A percentile compares a stretch with the other conserved stretches of the same genome.
Evolutionary conservation across 2,797 vertebrate species (phyloP).

Genomic region (Salarias fasciatus): DNA sequence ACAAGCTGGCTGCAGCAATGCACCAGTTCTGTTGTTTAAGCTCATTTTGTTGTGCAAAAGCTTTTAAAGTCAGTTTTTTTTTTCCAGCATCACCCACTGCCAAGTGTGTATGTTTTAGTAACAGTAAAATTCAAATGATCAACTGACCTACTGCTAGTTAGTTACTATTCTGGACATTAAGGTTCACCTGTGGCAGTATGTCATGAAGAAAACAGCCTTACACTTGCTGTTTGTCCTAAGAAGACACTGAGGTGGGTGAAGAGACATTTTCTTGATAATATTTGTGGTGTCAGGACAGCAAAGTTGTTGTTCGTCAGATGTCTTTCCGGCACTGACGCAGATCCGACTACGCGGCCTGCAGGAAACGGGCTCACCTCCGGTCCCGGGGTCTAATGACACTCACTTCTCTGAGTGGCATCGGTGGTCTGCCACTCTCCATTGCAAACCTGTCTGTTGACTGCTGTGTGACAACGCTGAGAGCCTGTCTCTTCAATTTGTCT

Average conservation of each 20-base stretch:
- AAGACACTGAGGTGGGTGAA: conserved; percentile 19
- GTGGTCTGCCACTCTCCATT: conserved; percentile 75
- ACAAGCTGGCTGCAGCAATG: background rate
- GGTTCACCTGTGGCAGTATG: too few species aligned
- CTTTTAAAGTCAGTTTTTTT: too few species aligned
- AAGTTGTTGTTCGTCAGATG: conserved; percentile 58
- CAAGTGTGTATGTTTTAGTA: conserved; percentile 7
- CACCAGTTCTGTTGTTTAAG: conserved; percentile 18
- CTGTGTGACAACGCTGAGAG: conserved; percentile 64
- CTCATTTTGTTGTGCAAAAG: conserved; percentile 28
- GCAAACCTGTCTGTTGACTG: conserved; percentile 43
- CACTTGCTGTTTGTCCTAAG: background rate
- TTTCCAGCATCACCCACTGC: background rate
- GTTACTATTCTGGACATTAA: too few species aligned
- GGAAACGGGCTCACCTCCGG: conserved; percentile 64
- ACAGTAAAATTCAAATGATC: background rate
- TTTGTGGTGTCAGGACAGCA: conserved; percentile 43
- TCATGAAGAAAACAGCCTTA: background rate
- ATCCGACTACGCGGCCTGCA: conserved; percentile 59
- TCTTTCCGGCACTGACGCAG: conserved; percentile 63
- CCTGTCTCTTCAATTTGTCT: conserved; percentile 61
- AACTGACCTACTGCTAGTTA: too few species aligned
- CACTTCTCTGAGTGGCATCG: conserved; percentile 51
- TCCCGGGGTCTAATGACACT: conserved; percentile 13
- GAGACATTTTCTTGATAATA: conserved; percentile 27